These are phyloP conservation scores for Siphamia tubifer DNA, from an alignment of 2,113 vertebrate species.

Conservation along the genomic window DNA sequence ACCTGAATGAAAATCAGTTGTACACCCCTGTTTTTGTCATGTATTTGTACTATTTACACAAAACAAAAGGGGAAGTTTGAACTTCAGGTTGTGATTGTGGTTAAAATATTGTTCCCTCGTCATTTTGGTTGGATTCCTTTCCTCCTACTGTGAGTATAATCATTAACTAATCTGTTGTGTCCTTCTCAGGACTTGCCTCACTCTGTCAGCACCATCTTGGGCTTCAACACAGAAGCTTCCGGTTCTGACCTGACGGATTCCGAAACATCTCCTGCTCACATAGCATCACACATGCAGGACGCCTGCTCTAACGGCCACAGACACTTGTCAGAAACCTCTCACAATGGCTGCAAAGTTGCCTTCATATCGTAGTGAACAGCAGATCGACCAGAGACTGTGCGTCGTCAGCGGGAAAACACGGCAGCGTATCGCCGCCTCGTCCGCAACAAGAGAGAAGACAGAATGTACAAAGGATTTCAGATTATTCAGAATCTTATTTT, in stretches of 20 bases:
- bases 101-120: too few species aligned
- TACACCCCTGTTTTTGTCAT: too few species aligned
- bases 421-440: not conserved
- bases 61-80: too few species aligned
- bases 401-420: not conserved
- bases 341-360: conserved; percentile 74
- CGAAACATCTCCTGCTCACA: not conserved
- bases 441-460: conserved; percentile 10
- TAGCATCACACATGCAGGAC: conserved; percentile 48
- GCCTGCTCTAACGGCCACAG: conserved; percentile 77
- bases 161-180: conserved; percentile 13
- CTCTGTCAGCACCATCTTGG: conserved; percentile 85
- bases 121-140: too few species aligned
- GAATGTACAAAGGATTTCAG: conserved; percentile 67
- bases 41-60: too few species aligned
- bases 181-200: conserved; percentile 85
- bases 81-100: too few species aligned
- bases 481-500: conserved; percentile 86
- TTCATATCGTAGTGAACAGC: conserved; percentile 72
- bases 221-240: conserved; percentile 72
- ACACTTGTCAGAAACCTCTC: conserved; percentile 56
- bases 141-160: too few species aligned
- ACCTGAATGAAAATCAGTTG: too few species aligned
- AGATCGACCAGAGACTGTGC: conserved; percentile 51
- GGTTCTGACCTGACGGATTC: conserved; percentile 59